A percentile compares a stretch with the other conserved stretches of the same genome.
Conservation (phyloP, 2,888 invertebrate species). For the Ashinkailepas kermadecensis region DNA sequence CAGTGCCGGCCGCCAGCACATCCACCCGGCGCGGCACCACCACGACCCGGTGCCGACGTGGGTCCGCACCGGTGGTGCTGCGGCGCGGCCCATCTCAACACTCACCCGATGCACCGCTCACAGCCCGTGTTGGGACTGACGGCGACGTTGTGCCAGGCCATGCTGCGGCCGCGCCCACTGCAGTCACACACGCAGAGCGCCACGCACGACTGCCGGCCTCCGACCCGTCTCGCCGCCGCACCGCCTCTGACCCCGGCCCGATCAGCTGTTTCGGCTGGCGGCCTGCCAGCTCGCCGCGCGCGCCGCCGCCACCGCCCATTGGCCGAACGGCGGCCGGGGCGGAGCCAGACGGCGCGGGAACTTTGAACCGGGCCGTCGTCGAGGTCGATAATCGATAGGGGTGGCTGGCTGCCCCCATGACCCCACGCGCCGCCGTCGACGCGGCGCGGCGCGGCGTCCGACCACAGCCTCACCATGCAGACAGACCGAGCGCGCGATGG, state of each 20-base stretch:
- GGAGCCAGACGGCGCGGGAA: conserved; percentile 8
- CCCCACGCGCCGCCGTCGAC: neutral
- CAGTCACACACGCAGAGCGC: neutral
- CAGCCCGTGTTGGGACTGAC: conserved; percentile 10
- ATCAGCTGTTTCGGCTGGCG: conserved; percentile 16
- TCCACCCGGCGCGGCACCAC: neutral
- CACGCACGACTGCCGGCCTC: neutral
- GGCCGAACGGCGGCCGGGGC: neutral
- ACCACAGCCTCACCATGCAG: too few relatives aligned
- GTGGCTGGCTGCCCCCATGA: neutral
- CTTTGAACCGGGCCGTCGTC: conserved; percentile 11
- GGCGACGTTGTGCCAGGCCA: neutral
- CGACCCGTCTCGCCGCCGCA: neutral
- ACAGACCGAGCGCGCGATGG: too few relatives aligned
- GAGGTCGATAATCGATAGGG: conserved; percentile 21
- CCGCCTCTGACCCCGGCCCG: neutral
- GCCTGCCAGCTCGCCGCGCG: neutral
- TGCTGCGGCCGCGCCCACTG: neutral
- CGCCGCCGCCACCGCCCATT: neutral
- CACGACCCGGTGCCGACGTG: neutral
- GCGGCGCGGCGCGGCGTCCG: too few relatives aligned
- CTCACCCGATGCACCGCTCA: conserved; percentile 17
- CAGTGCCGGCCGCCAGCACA: too few relatives aligned
- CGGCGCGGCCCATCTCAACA: neutral
- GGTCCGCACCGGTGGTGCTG: neutral